Evolutionary conservation across 2,113 vertebrate genomes (phyloP), one percentile per base, ranked within the genome.

Genomic region (Columbina picui): DNA sequence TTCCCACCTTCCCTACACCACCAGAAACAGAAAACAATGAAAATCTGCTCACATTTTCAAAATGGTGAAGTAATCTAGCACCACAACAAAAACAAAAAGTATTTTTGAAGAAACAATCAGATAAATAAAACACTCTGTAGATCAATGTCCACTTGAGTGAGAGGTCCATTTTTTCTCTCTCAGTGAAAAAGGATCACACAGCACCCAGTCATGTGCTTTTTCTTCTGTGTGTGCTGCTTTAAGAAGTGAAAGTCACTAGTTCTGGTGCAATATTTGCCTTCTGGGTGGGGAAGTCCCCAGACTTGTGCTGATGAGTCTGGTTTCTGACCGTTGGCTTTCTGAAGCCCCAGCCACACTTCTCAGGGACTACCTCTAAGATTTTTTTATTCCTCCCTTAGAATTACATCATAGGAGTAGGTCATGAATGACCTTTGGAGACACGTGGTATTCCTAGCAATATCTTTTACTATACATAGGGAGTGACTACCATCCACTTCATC

Each of bases 201-300:
- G 6, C 30, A 36, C 26, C 19, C 76, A 39, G 50, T 89, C 67
- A 70, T 63, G 61, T 49, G 57, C 14, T 86, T 77, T 38, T 14
- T 6, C 32, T 63, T 29, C 38, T 5, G 8, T 55, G 15, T 5
- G 3, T 91, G 32, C 19, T 63, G 39, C 82, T 86, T 80, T 74
- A 86, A 93, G 84, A 91, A 94, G 90, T 86, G 85, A 93, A 96
- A 96, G 85, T 88, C 56, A 23, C 17, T 83, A 47, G 29, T 92
- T 84, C 82, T 94, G 59, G 32, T 74, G 64, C 64, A 93, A 67
- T 7, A 43, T 68, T 95, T 88, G 50, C 49, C 64, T 92, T 85
- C 41, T 49, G 79, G 64, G 25, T 15, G 84, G 56, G 93, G 65
- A 94, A 96, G 69, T 92, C 77, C 83, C 50, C 55, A 32, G 14